Conservation (phyloP, 2,113 vertebrate species). For the Phaetusa simplex region DNA sequence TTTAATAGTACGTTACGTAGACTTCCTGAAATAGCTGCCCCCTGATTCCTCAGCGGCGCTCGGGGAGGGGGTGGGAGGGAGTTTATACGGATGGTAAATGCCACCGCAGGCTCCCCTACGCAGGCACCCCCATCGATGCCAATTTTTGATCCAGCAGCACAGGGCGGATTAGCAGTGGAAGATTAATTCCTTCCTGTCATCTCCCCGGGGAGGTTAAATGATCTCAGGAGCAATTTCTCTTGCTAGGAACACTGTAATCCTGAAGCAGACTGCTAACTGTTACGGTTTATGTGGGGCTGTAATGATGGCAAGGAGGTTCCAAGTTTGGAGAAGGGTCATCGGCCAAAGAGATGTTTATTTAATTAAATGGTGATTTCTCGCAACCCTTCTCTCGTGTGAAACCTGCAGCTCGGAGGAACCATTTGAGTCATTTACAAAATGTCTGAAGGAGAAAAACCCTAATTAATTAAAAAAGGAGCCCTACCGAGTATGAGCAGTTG, state of each 20-base stretch:
- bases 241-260: constrained; percentile 63
- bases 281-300: constrained; percentile 15
- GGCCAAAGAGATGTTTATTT: constrained; percentile 27
- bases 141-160: constrained; percentile 65
- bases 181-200: constrained; percentile 79
- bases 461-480: background rate
- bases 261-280: constrained; percentile 48
- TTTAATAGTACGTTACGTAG: background rate
- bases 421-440: background rate
- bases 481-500: background rate
- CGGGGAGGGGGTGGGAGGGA: constrained; percentile 8
- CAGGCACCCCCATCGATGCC: constrained; percentile 48
- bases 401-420: background rate
- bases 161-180: constrained; percentile 75
- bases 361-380: constrained; percentile 18
- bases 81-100: background rate
- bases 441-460: background rate
- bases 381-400: background rate
- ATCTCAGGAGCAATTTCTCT: constrained; percentile 74
- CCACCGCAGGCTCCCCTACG: constrained; percentile 34
- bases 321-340: constrained; percentile 44
- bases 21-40: constrained; percentile 48
- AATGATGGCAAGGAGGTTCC: constrained; percentile 46
- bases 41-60: background rate
- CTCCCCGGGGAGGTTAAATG: constrained; percentile 74